These are phyloP conservation scores for Castor canadensis DNA, from an alignment of 2,113 vertebrate genomes.

Conservation along the genomic window DNA sequence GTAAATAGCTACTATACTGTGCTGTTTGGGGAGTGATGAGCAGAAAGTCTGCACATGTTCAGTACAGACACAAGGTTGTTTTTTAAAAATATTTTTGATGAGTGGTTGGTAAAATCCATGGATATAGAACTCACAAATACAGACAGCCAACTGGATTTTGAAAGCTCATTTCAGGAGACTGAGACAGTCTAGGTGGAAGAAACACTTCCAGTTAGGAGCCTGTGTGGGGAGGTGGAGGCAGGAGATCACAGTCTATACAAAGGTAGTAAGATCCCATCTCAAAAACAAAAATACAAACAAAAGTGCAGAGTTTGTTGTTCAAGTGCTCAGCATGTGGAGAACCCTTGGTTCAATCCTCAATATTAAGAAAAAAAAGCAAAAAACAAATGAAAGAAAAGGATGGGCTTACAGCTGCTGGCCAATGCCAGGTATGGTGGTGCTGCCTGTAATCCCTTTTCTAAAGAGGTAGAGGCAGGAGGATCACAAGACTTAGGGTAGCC, in stretches of 20 bases:
- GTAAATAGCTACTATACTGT: not conserved
- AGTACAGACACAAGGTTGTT: not conserved
- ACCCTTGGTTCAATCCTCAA: too few species aligned
- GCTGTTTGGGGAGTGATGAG: not conserved
- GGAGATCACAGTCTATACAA: too few species aligned
- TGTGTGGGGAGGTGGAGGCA: too few species aligned
- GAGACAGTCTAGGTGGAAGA: not conserved
- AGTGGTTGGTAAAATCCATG: not conserved
- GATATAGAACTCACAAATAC: too few species aligned
- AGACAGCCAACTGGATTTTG: not conserved
- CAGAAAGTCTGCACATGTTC: not conserved
- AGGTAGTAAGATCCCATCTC: too few species aligned
- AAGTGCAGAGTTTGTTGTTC: too few species aligned
- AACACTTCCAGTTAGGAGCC: not conserved
- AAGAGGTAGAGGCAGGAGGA: not conserved
- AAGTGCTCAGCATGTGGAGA: too few species aligned
- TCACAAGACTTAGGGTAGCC: not conserved
- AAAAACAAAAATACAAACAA: too few species aligned
- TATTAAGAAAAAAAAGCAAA: too few species aligned
- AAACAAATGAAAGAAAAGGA: too few species aligned
- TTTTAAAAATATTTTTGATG: not conserved
- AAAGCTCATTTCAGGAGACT: constrained; percentile 23
- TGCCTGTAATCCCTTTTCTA: not conserved
- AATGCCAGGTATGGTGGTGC: not conserved
- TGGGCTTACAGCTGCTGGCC: not conserved